Evolutionary conservation across 2,113 vertebrate genomes (phyloP).

Genomic region (Gallinago undulata): DNA sequence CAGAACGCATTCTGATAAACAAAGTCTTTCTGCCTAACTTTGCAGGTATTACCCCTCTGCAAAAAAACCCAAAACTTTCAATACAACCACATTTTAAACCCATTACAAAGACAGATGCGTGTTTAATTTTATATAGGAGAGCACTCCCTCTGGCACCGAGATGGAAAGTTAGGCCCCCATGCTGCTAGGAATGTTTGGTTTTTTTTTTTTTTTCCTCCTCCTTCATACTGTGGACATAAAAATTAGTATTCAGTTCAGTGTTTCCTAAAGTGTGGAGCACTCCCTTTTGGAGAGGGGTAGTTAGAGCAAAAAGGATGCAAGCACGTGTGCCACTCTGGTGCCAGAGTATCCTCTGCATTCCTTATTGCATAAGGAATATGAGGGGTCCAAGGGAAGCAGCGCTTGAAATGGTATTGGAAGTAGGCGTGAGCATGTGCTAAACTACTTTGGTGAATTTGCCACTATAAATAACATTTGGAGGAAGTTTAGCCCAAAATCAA

Average conservation of each 20-base stretch:
- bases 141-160: neutral
- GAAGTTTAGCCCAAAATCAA: neutral
- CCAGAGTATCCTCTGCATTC: no score
- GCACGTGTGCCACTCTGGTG: neutral
- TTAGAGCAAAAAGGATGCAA: neutral
- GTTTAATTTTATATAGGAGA: neutral
- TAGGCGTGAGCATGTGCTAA: neutral
- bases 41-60: neutral
- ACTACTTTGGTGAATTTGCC: neutral
- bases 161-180: neutral
- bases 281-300: neutral
- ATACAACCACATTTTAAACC: neutral
- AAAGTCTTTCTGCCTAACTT: neutral
- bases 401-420: neutral
- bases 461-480: neutral
- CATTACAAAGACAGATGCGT: neutral
- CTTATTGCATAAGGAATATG: neutral
- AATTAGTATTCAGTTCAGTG: neutral
- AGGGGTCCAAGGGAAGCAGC: neutral
- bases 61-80: neutral
- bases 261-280: neutral
- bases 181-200: neutral
- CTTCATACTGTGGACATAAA: neutral
- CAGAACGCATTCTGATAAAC: neutral
- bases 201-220: neutral